Conservation (phyloP, 2,113 vertebrate species). For the Aix galericulata region DNA sequence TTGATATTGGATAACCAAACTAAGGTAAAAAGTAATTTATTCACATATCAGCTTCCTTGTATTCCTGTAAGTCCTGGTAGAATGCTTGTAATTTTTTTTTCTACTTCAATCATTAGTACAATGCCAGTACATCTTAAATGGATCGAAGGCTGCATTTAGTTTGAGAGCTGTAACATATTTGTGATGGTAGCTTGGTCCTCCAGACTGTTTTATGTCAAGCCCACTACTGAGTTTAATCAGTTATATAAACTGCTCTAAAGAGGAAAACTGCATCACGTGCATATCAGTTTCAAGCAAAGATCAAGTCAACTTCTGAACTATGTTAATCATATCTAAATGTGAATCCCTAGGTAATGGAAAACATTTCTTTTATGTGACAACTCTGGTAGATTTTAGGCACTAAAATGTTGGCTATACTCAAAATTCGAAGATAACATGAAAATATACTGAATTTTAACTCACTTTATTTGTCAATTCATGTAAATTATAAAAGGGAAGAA, state of each 20-base stretch:
- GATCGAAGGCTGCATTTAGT: neutral
- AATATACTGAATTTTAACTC: too few species aligned
- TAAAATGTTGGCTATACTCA: neutral
- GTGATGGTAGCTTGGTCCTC: neutral
- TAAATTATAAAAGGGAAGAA: neutral
- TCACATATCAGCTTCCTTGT: neutral
- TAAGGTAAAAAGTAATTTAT: neutral
- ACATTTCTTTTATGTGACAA: neutral
- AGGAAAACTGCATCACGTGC: rapidly evolving
- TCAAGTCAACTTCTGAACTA: neutral
- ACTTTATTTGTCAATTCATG: too few species aligned
- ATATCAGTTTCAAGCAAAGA: neutral
- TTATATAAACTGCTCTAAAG: neutral
- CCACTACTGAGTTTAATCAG: neutral
- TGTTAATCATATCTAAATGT: neutral
- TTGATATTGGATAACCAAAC: neutral
- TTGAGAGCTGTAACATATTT: rapidly evolving
- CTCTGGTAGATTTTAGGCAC: neutral
- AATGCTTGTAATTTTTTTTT: neutral
- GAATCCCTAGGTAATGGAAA: neutral
- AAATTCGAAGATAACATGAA: neutral
- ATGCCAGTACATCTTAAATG: neutral
- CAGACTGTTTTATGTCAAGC: too few species aligned
- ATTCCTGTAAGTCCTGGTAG: neutral
- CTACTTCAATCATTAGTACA: neutral